Evolutionary conservation across 2,888 invertebrate genomes (phyloP), one percentile per base, ranked within the genome.

Genomic region (Disparrhopalites patrizii): DNA sequence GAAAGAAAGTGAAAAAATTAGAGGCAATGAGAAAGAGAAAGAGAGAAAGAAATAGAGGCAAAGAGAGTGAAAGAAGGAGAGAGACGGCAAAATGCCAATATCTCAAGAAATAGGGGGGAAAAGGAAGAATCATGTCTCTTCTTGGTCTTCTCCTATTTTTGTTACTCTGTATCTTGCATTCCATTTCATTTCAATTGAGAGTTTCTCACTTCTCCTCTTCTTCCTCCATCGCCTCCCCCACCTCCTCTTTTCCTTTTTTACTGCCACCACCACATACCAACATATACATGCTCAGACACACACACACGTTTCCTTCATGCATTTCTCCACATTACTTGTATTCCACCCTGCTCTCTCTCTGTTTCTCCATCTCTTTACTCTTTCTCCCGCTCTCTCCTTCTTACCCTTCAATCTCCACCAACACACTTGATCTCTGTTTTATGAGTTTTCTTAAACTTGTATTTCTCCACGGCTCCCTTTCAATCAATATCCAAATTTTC

Each of bases 151-250:
- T 60, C 54, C 52, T 56, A 51, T 54, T 36, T 60, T 51, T 58
- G 62, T 57, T 62, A 62, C 65, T 65, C 65, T 61, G 62, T 64
- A 68, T 67, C 67, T 70, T 64, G 65, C 69, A 69, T 68, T 70
- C 70, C 69, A 64, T 68, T 67, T 67, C 70, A 70, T 70, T 70
- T 70, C 70, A 68, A 70, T 70, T 65, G 67, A 67, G 65, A 70
- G 66, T 60, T 69, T 65, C 67, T 55, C 70, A 69, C 66, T 69
- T 60, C 65, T 57, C 58, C 30, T 57, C 18, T 23, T 40, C n/a
- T 23, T 25, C 43, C 33, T 20, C 54, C 67, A 60, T 40, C 28
- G 33, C 57, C 31, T 56, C 28, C 64, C 56, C 47, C 47, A 61
- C 55, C 61, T 28, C 60, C n/a, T n/a, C n/a, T n/a, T n/a, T n/a